Base-by-base conservation (phyloP, 2,888 invertebrate species). In the Ochlodes sylvanus region DNA sequence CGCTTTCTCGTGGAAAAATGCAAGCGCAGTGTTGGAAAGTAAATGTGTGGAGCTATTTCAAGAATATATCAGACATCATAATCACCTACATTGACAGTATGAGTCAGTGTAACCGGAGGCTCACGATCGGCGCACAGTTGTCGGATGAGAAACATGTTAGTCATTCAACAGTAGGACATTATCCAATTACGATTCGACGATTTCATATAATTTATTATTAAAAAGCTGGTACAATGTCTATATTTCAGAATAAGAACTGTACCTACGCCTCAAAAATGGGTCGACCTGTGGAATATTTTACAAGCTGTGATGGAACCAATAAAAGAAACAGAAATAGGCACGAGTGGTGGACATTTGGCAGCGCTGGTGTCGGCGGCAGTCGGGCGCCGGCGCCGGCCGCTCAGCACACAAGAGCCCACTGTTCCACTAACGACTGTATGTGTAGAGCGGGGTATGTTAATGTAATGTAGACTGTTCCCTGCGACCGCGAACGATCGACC, bases 1-100 rank as follows among this genome's bases (percentile, higher is more conserved):
- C 92, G 92, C 92, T 92, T 92, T 93, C 92, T 86, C 92, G 90
- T 86, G 90, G 86, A 92, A 92, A 92, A 92, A 92, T 90, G 90
- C 88, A 88, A 81, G 85, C 90, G 82, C 85, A 83, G 85, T 81
- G 82, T 87, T 90, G 89, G 90, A 91, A 91, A 92, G 90, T 86
- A 87, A 86, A 86, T 83, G 79, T 76, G 76, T 75, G 73, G 72
- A 72, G 72, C 72, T 75, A 77, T 80, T 77, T 75, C 78, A 75
- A 79, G 79, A 80, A 80, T 73, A 75, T 71, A 75, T 75, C 77
- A 77, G 70, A 71, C 72, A 74, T 75, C 70, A 73, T 74, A 75
- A 74, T 75, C 73, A 70, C 70, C 71, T 70, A 71, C 72, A 72
- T 71, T 62, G 64, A 70, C 69, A 70, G 71, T 70, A 62, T 71